Evolutionary conservation across 1,140 invertebrate genomes (phyloP), one percentile per base, ranked within the genome.

Genomic region (Ptiloglossa arizonensis): DNA sequence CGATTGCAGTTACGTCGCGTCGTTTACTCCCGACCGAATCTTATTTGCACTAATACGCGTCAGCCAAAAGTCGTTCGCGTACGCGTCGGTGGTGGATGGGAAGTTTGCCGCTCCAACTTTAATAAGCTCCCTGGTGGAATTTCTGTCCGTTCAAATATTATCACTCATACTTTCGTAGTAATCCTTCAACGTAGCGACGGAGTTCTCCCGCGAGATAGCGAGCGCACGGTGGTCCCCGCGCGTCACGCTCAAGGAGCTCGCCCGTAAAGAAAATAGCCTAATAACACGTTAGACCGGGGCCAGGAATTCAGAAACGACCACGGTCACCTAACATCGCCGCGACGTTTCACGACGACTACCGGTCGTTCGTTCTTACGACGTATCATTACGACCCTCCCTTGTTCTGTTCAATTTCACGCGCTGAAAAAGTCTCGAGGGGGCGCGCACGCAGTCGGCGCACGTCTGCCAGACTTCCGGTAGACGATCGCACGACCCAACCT

Each of bases 381-480:
- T 76, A 69, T 80, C 62, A 72, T 83, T 80, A 84, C 44, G 56
- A 15, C 6, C 76, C 52, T 27, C 50, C 73, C 71, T 63, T 50
- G 35, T 76, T 76, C 63, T 56, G 72, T 83, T 72, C 68, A 73
- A 85, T 85, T 69, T 80, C 67, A 70, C 81, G 67, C 77, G 38
- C 11, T 24, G 32, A 79, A 52, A 66, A 64, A 66, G 38, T 78
- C 67, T 62, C 64, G 24, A 29, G 48, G 11, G 27, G 11, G 27
- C 41, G 41, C 27, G 68, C 66, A 41, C 59, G 22, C n/a, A 46
- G n/a, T 48, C 57, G 32, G 64, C 75, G 35, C 27, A 32, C 68
- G 84, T 86, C 84, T 86, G 76, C 71, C 64, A 35, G 77, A 80
- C 84, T 82, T 86, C 84, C 84, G 84, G 71, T n/a, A n/a, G 41